Percentiles rank a stretch among this genome's conserved stretches.
Evolutionary conservation across 2,797 vertebrate species (phyloP).

Genomic region (Cryptoblepharus egeriae): DNA sequence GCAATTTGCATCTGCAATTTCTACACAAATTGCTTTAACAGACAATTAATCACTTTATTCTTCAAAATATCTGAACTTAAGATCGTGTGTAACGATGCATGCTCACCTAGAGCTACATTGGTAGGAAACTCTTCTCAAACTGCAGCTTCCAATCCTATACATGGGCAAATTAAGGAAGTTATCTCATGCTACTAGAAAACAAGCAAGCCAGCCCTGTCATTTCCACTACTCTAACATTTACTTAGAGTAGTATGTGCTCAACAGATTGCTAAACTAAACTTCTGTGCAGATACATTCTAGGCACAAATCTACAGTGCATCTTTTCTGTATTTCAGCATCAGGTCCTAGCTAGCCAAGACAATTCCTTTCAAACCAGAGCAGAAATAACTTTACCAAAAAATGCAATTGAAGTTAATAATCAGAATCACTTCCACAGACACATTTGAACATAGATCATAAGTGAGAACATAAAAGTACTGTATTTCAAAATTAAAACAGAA

Average conservation of each 20-base stretch:
- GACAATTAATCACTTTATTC: neutral
- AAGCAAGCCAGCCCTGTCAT: neutral
- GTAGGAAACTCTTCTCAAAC: neutral
- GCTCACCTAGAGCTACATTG: neutral
- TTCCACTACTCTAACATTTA: neutral
- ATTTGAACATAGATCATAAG: conserved; percentile 44
- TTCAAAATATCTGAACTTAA: neutral
- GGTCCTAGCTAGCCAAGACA: neutral
- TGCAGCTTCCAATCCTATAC: neutral
- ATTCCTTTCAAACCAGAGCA: conserved; percentile 33
- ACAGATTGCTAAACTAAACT: neutral
- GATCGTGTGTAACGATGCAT: neutral
- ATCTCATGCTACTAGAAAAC: neutral
- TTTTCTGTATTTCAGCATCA: neutral
- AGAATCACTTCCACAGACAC: conserved; percentile 38
- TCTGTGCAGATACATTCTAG: neutral
- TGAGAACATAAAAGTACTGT: conserved; percentile 58
- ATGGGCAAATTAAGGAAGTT: neutral
- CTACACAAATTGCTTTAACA: neutral
- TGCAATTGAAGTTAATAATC: conserved; percentile 35
- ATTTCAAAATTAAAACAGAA: conserved; percentile 67
- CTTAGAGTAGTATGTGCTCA: neutral
- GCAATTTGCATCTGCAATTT: neutral
- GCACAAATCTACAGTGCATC: neutral
- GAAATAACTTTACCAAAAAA: conserved; percentile 40